phyloP scores from a whole-genome alignment of 2,797 vertebrate genomes.

The Acanthornis magna region DNA sequence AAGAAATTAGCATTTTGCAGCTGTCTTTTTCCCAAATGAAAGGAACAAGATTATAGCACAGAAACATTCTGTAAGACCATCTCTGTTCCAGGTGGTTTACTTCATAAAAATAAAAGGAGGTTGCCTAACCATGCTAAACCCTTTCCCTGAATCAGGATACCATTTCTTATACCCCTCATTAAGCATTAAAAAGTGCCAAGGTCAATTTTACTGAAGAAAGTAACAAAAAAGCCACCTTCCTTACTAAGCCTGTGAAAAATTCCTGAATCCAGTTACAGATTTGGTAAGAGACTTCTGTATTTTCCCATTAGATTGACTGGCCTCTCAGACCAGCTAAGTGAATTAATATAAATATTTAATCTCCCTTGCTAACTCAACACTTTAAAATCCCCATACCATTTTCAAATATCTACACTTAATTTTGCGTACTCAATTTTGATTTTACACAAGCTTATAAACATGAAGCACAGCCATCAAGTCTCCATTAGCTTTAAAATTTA shows the following conservation, averaged over 20 bases:
- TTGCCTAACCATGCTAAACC: background rate
- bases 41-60: background rate
- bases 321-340: background rate
- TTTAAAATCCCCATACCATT: background rate
- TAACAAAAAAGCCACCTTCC: background rate
- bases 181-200: background rate
- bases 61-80: rapidly evolving
- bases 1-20: background rate
- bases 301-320: background rate
- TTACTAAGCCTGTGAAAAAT: background rate
- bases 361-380: background rate
- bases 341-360: background rate
- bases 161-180: background rate
- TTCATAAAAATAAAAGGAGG: background rate
- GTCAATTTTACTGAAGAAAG: background rate
- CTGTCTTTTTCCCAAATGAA: background rate
- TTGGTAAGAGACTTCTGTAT: background rate
- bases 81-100: background rate
- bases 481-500: background rate
- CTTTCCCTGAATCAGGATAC: background rate
- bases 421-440: background rate
- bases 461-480: background rate
- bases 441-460: background rate
- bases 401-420: background rate
- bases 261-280: background rate